Evolutionary conservation across 1,140 invertebrate genomes (phyloP), one percentile per base, ranked within the genome.

Genomic region (Panagrolaimus sp.): DNA sequence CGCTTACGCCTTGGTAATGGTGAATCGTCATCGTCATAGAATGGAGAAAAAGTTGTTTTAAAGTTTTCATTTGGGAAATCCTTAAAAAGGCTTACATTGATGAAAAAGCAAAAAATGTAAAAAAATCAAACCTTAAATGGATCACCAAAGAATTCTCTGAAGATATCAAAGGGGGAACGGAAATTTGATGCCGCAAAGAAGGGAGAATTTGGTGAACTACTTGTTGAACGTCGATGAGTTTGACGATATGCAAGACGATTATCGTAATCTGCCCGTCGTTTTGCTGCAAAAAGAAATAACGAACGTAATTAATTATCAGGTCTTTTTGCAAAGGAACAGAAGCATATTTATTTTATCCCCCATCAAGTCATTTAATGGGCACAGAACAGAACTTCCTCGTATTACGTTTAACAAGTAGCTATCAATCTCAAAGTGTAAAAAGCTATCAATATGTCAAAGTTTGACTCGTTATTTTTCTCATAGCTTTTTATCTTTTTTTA

Each of bases 91-190:
- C 21, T 58, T 28, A 21, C 17, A 38, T 4, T 38, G 7, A 38
- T 71, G 71, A 44, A 73, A 73, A 43, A 7, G 48, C 58, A 65
- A 67, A 43, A 68, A 68, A 28, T 9, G 21, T 21, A 6, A 10
- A 32, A 38, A 38, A 38, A 38, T 4, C 7, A 2, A 73, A 86
- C 86, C 63, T 82, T 82, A 76, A 88, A 88, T 43, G 87, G 87
- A 82, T 88, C 86, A 8, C 87, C 86, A 82, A 89, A 89, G 83
- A 89, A 89, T 72, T 88, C 88, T 71, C 90, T 89, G 85, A 97
- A 97, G 24, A 96, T 92, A 83, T 98, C 96, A 79, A 96, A 92
- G 8, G 96, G 96, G 81, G 96, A 94, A 83, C 94, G 89, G 88
- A 98, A 98, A 71, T 89, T 89, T 77, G 84, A 83, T 12, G 21